Percentiles rank a stretch among this genome's conserved stretches.
Evolutionary conservation across 2,113 vertebrate genomes (phyloP).

Genomic region (Diadophis punctatus): DNA sequence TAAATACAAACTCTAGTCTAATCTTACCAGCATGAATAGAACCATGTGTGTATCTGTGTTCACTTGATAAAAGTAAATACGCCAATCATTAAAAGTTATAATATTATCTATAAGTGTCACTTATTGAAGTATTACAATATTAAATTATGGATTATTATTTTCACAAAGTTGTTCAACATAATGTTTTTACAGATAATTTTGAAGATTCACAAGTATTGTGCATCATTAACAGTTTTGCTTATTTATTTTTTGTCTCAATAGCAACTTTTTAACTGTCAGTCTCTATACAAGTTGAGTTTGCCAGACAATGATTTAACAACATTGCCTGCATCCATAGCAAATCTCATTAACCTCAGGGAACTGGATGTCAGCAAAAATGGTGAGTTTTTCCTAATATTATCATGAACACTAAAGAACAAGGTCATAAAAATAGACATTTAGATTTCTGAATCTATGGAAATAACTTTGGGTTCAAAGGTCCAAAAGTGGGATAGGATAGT

Average conservation of each 20-base stretch:
- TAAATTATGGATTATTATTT: background rate
- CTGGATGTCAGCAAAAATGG: conserved; percentile 99
- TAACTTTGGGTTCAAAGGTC: background rate
- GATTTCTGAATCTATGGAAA: conserved; percentile 27
- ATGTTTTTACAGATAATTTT: background rate
- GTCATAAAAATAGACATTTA: background rate
- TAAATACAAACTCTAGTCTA: background rate
- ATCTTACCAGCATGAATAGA: background rate
- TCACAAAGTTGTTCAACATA: background rate
- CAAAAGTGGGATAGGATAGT: background rate
- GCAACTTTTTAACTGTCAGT: conserved; percentile 99
- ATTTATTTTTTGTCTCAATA: conserved; percentile 64
- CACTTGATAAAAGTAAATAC: background rate
- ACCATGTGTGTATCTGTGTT: background rate
- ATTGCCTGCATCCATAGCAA: conserved; percentile 92
- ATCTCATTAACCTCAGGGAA: conserved; percentile 99
- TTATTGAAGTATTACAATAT: background rate
- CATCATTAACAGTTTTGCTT: conserved; percentile 13
- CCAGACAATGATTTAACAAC: conserved; percentile 95
- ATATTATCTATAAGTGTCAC: background rate
- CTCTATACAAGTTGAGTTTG: conserved; percentile 94
- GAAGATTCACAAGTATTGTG: background rate
- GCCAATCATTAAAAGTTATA: background rate
- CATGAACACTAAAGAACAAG: conserved; percentile 27
- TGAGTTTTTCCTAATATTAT: conserved; percentile 70